Base-by-base conservation (phyloP, 2,797 vertebrate species). In the Chaenodraco wilsoni region DNA sequence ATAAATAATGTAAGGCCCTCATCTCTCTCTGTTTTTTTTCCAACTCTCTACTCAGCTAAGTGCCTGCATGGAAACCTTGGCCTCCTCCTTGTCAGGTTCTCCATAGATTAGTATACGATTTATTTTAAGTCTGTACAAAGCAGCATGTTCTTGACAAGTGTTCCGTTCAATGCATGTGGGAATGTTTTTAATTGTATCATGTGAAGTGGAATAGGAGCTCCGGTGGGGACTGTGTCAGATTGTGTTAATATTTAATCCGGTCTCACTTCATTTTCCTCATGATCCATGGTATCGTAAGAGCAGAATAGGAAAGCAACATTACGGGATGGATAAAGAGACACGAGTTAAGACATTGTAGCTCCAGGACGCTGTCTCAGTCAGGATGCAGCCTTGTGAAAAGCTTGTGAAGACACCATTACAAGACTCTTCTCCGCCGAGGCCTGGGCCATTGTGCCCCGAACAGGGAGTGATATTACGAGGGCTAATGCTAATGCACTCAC, bases 31-130 rank as follows among this genome's bases (percentile, higher is more conserved):
- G 40, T 75, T 33, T 55, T 43, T n/a, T 51, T 61, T 51, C 60
- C 95, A 95, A 71, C 77, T 89, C 81, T 94, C 94, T 96, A 96
- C 95, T 98, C 96, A 95, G 96, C 96, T 99, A 98, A 98, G 96
- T 98, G 97, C 96, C 95, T 95, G 96, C 95, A 95, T 95, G 95
- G 94, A 97, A 98, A 97, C 95, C 96, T 96, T 96, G 96, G 95
- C 95, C 96, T 96, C 94, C 94, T 95, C 94, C 68, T 96, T 97
- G 97, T 97, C 96, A 96, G 96, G 95, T 96, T 96, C 96, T 98
- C 96, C 95, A 96, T 96, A 97, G 96, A 99, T 98, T 97, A 96
- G 95, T 96, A 95, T 95, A 94, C 96, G 96, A 98, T 98, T 97
- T 98, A 98, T 97, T 98, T 97, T 96, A 96, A 96, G 95, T 96